Evolutionary conservation across 2,797 vertebrate genomes (phyloP).

Genomic region (Todus mexicanus): DNA sequence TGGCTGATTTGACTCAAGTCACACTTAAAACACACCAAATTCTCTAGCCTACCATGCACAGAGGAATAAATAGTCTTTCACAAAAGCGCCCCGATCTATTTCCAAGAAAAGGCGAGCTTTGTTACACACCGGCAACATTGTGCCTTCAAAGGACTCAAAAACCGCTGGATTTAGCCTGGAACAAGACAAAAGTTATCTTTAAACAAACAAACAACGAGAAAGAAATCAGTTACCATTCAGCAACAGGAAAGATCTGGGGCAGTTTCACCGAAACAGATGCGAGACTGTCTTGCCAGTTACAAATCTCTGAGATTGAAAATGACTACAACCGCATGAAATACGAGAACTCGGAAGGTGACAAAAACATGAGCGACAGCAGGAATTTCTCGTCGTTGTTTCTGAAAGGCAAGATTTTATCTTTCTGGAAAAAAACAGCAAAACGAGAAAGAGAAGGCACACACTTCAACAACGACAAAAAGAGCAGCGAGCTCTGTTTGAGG

Average conservation of each 20-base stretch:
- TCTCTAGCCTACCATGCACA: not conserved
- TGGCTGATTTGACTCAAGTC: not conserved
- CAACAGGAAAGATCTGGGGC: not conserved
- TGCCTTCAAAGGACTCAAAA: not conserved
- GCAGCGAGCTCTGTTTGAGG: not conserved
- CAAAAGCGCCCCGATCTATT: not conserved
- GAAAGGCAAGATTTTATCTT: slow-evolving; percentile 41
- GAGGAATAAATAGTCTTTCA: not conserved
- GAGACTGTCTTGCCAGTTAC: not conserved
- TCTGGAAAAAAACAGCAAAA: not conserved
- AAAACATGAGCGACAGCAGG: slow-evolving; percentile 14
- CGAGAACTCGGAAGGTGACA: not conserved
- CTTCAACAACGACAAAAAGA: not conserved
- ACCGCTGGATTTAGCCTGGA: not conserved
- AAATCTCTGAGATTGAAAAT: not conserved
- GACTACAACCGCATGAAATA: not conserved
- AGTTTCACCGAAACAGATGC: not conserved
- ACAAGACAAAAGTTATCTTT: not conserved
- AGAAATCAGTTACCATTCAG: not conserved
- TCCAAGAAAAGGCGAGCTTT: not conserved
- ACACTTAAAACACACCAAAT: not conserved
- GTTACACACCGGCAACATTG: accelerated
- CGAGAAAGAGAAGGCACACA: not conserved
- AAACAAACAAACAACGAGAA: not conserved
- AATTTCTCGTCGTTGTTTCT: slow-evolving; percentile 3